Evolutionary conservation across 2,113 vertebrate species (phyloP).

Genomic region (Larimichthys polyactis): DNA sequence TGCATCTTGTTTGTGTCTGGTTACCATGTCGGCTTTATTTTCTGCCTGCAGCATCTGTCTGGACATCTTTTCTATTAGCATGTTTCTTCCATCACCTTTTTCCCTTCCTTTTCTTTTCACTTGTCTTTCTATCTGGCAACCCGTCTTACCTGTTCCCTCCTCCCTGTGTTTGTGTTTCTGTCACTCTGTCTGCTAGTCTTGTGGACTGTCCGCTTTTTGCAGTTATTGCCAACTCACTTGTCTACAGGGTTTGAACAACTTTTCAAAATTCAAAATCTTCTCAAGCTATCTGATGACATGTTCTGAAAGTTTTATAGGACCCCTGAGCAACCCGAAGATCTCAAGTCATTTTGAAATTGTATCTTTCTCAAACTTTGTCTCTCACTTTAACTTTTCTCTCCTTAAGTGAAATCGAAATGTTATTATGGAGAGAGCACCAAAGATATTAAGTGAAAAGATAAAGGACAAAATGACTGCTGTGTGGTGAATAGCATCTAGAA

Average conservation of each 20-base stretch:
- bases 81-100: background rate
- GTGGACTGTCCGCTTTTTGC: background rate
- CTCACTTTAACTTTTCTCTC: conserved; percentile 2
- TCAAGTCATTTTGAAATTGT: conserved; percentile 7
- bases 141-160: background rate
- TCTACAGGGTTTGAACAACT: conserved; percentile 24
- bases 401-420: conserved; percentile 9
- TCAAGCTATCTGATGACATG: conserved; percentile 31
- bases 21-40: background rate
- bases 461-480: conserved; percentile 14
- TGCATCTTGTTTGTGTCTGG: background rate
- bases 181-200: background rate
- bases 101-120: background rate
- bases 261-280: conserved; percentile 40
- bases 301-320: conserved; percentile 21
- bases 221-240: background rate
- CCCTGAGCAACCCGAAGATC: conserved; percentile 7
- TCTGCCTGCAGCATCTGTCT: conserved; percentile 1
- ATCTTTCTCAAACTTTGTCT: conserved; percentile 4
- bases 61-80: conserved; percentile 5
- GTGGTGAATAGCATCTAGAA: background rate
- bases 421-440: background rate
- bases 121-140: background rate
- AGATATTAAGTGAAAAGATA: conserved; percentile 17
- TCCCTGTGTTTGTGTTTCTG: conserved; percentile 10